These are phyloP conservation scores for Clarias batrachus DNA, from an alignment of 2,113 vertebrate species.

Conservation along the genomic window DNA sequence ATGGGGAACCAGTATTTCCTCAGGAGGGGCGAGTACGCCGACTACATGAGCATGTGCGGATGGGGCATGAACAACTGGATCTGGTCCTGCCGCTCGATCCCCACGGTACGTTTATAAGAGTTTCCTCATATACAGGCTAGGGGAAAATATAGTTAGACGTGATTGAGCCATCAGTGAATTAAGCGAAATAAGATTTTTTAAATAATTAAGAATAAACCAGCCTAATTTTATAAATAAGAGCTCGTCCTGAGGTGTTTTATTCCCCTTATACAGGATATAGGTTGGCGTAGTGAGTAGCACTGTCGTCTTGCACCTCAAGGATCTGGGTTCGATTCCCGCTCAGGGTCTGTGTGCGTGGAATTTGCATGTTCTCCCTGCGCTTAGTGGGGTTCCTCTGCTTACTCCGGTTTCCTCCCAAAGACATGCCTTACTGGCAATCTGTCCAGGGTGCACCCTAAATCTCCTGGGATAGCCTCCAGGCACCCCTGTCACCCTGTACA, in stretches of 20 bases:
- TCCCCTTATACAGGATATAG: neutral
- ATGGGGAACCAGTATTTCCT: conserved; percentile 50
- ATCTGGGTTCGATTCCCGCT: no score
- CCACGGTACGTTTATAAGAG: conserved; percentile 16
- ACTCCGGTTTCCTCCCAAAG: no score
- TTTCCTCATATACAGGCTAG: neutral
- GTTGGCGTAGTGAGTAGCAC: no score
- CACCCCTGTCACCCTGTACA: no score
- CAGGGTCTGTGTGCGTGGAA: no score
- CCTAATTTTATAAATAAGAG: neutral
- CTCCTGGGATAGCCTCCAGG: no score
- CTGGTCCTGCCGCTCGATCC: conserved; percentile 24
- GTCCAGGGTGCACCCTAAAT: no score
- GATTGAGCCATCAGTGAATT: neutral
- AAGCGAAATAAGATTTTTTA: neutral
- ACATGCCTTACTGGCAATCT: no score
- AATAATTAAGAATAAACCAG: neutral
- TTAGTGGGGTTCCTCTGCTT: no score
- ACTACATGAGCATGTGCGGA: conserved; percentile 54
- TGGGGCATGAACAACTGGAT: conserved; percentile 32
- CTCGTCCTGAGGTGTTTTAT: neutral
- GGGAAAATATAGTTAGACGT: neutral
- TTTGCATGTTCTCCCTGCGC: no score
- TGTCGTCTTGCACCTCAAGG: no score
- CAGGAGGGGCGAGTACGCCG: conserved; percentile 49